Evolutionary conservation across 1,140 invertebrate species (phyloP).

Genomic region (Leptopilina clavipes): DNA sequence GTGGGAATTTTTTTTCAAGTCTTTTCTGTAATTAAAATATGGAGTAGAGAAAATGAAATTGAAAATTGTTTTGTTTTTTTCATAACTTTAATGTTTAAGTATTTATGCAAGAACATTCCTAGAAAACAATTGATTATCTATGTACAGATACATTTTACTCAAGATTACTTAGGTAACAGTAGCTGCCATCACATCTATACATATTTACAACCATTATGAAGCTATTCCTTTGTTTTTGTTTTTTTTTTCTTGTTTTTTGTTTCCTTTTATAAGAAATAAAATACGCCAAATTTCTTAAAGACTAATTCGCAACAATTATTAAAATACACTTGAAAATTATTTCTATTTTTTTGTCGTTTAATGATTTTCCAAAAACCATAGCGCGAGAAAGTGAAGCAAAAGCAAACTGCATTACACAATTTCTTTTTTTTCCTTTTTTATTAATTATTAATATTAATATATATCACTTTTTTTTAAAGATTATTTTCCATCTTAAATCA

Average conservation of each 20-base stretch:
- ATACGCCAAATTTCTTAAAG: constrained; percentile 17
- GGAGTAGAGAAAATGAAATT: too few relatives aligned
- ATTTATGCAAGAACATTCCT: constrained; percentile 33
- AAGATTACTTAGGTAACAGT: constrained; percentile 38
- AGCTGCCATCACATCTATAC: constrained; percentile 60
- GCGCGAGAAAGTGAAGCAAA: constrained; percentile 17
- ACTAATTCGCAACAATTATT: constrained; percentile 21
- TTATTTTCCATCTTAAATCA: constrained; percentile 2
- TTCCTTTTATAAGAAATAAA: background rate
- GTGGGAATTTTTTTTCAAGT: background rate
- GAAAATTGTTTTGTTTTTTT: background rate
- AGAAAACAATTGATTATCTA: constrained; percentile 45
- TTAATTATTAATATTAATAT: background rate
- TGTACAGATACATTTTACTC: constrained; percentile 43
- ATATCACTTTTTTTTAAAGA: background rate
- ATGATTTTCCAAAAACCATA: constrained; percentile 22
- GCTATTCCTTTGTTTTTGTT: background rate
- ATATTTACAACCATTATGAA: constrained; percentile 58
- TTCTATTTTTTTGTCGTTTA: background rate
- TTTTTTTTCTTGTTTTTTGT: too few relatives aligned
- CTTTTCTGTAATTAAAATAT: background rate
- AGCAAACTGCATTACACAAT: background rate
- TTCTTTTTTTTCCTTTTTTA: background rate
- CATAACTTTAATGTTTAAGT: constrained; percentile 31
- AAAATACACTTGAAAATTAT: background rate